These are phyloP conservation scores for Hydraecia micacea DNA, from an alignment of 2,888 invertebrate genomes.

Conservation along the genomic window DNA sequence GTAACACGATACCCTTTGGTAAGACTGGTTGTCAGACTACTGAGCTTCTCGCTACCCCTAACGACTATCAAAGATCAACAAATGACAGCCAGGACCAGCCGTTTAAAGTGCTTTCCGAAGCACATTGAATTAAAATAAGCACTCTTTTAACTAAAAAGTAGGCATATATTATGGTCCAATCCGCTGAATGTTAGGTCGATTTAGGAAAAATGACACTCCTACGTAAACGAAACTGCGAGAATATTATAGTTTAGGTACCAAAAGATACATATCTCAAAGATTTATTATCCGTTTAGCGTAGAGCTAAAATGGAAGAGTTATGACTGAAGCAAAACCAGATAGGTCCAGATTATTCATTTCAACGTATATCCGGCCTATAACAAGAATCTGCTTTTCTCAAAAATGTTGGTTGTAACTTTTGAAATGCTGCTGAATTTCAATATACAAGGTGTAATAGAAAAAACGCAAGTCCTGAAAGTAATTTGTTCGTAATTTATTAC, in stretches of 20 bases:
- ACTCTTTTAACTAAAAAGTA: not conserved
- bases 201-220: not conserved
- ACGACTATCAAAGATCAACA: not conserved
- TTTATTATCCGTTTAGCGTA: conserved; percentile 25
- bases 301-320: conserved; percentile 21
- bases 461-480: too few relatives aligned
- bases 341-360: conserved; percentile 17
- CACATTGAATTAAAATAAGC: too few relatives aligned
- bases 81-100: not conserved
- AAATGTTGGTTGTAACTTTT: not conserved
- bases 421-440: not conserved
- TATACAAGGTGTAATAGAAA: too few relatives aligned
- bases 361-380: conserved; percentile 17
- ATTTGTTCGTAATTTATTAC: too few relatives aligned
- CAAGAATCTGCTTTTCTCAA: not conserved
- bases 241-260: not conserved
- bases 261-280: conserved; percentile 9
- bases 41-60: too few relatives aligned
- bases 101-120: not conserved
- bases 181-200: not conserved
- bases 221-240: not conserved
- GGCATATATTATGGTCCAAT: not conserved
- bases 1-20: not conserved
- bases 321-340: not conserved
- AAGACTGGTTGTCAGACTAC: not conserved